Evolutionary conservation across 2,797 vertebrate genomes (phyloP).

Genomic region (Dryobates pubescens): DNA sequence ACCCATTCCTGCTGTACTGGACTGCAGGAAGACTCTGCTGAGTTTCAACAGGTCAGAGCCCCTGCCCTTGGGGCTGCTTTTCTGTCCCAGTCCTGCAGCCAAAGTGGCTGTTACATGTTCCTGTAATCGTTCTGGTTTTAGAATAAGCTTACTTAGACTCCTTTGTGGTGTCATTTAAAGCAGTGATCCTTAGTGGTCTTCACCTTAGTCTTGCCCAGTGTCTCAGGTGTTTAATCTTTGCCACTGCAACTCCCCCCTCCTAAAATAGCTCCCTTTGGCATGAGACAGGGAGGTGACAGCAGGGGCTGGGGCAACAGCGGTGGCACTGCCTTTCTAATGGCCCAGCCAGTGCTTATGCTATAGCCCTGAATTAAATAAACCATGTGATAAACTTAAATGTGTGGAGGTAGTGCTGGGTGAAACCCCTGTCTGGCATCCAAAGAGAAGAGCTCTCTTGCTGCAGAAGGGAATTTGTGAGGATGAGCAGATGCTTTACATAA

Average conservation of each 20-base stretch:
- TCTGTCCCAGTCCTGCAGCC: background rate
- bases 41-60: background rate
- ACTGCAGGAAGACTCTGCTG: background rate
- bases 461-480: background rate
- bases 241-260: accelerated
- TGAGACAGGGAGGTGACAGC: background rate
- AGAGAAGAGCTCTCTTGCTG: background rate
- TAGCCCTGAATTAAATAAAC: background rate
- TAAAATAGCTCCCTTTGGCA: background rate
- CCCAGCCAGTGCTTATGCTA: background rate
- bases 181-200: background rate
- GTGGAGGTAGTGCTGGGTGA: background rate
- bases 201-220: background rate
- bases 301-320: accelerated
- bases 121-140: background rate
- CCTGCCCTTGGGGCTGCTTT: background rate
- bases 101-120: background rate
- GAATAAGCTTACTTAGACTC: background rate
- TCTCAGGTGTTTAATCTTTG: background rate
- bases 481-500: background rate
- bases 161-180: background rate
- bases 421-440: background rate
- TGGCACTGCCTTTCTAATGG: accelerated
- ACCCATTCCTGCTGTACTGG: accelerated
- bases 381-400: background rate